A percentile compares a stretch with the other conserved stretches of the same genome.
Evolutionary conservation across 2,113 vertebrate genomes (phyloP).

Genomic region (Laterallus jamaicensis): DNA sequence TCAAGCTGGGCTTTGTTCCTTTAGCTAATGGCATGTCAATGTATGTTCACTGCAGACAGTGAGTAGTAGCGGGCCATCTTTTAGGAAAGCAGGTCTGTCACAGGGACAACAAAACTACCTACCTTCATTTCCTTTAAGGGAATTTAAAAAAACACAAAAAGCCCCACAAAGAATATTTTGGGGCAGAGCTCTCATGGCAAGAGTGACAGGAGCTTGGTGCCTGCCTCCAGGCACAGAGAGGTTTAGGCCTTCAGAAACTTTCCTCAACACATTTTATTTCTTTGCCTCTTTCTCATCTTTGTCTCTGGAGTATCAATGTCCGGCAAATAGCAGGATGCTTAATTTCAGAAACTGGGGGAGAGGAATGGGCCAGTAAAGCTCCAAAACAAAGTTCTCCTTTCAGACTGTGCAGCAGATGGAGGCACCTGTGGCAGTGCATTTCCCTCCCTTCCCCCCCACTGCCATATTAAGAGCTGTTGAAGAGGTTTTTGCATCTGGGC

Average conservation of each 20-base stretch:
- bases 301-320: not conserved
- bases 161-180: not conserved
- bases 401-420: constrained; percentile 11
- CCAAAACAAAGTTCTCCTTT: constrained; percentile 44
- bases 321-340: not conserved
- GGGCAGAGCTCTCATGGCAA: not conserved
- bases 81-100: not conserved
- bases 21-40: not conserved
- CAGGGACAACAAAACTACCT: not conserved
- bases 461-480: not conserved
- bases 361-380: not conserved
- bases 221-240: not conserved
- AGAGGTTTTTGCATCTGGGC: constrained; percentile 24
- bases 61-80: not conserved
- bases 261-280: not conserved
- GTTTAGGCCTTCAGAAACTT: not conserved
- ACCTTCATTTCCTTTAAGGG: not conserved
- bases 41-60: not conserved
- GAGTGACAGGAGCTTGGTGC: not conserved
- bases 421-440: constrained; percentile 44
- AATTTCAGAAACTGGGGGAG: not conserved
- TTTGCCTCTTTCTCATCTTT: not conserved
- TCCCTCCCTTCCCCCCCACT: not conserved
- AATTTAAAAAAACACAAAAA: not conserved
- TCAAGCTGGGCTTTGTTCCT: not conserved